Conservation (phyloP, 2,797 vertebrate genomes). For the Lemur catta region DNA sequence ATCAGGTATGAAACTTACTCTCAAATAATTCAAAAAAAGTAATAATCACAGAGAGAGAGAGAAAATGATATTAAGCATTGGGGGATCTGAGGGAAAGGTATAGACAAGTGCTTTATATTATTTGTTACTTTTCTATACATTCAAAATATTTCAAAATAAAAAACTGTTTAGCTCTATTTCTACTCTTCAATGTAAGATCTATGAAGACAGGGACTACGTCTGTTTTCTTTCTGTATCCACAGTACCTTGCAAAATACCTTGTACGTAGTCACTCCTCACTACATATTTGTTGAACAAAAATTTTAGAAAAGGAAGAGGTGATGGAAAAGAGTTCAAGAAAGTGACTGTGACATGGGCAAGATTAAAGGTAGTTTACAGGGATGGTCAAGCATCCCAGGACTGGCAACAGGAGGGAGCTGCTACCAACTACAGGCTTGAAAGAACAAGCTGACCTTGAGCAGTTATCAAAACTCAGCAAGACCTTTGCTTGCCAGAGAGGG, state of each 20-base stretch:
- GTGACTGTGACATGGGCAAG: not conserved
- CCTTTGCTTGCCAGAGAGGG: not conserved
- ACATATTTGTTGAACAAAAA: too few relatives aligned
- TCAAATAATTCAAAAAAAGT: conserved; percentile 7
- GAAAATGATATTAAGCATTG: not conserved
- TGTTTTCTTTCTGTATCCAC: not conserved
- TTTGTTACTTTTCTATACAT: conserved; percentile 12
- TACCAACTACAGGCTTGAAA: not conserved
- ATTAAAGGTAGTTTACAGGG: not conserved
- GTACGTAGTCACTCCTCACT: not conserved
- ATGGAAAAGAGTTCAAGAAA: not conserved
- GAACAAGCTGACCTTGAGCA: not conserved
- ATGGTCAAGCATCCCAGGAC: not conserved
- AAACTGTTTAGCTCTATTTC: not conserved
- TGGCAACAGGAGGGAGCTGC: not conserved
- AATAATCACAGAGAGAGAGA: not conserved
- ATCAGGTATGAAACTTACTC: not conserved
- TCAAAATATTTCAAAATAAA: not conserved
- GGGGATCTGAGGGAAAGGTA: not conserved
- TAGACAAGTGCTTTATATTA: not conserved
- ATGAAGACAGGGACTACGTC: not conserved
- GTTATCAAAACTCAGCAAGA: not conserved
- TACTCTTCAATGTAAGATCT: not conserved
- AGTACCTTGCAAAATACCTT: not conserved
- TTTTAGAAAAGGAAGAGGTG: not conserved